These are phyloP conservation scores for Aspidiotus destructor DNA, from an alignment of 2,888 invertebrate genomes.

Conservation along the genomic window DNA sequence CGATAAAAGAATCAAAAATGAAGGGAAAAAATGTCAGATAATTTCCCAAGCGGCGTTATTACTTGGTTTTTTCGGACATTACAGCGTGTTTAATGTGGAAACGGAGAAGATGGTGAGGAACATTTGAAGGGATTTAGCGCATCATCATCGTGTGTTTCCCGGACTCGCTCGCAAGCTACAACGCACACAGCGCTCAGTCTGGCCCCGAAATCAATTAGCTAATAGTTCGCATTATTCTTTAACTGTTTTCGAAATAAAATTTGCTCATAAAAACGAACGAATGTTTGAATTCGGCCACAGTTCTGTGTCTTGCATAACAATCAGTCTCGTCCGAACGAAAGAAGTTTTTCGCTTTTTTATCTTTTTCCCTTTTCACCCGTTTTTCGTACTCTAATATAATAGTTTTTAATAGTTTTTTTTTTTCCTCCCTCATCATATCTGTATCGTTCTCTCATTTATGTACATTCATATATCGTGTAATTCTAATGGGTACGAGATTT, in stretches of 20 bases:
- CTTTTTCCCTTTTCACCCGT: conserved; percentile 5
- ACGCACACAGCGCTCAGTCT: conserved; percentile 9
- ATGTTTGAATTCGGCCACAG: conserved; percentile 21
- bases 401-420: too few relatives aligned
- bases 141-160: not conserved
- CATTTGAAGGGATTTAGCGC: not conserved
- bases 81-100: conserved; percentile 8
- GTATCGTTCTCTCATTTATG: too few relatives aligned
- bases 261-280: conserved; percentile 20
- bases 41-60: conserved; percentile 26
- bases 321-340: conserved; percentile 14
- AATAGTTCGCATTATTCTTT: conserved; percentile 25
- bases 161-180: conserved; percentile 8
- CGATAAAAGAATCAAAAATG: conserved; percentile 22
- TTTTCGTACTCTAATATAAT: too few relatives aligned
- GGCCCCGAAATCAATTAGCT: conserved; percentile 25
- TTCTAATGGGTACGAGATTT: not conserved
- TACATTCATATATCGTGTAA: conserved; percentile 5
- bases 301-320: conserved; percentile 24
- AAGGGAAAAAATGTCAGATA: conserved; percentile 21
- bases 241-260: conserved; percentile 25
- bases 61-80: conserved; percentile 18
- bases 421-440: too few relatives aligned
- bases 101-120: not conserved
- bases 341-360: conserved; percentile 12